Base-by-base conservation (phyloP, 2,888 invertebrate genomes). In the Idaea straminata region DNA sequence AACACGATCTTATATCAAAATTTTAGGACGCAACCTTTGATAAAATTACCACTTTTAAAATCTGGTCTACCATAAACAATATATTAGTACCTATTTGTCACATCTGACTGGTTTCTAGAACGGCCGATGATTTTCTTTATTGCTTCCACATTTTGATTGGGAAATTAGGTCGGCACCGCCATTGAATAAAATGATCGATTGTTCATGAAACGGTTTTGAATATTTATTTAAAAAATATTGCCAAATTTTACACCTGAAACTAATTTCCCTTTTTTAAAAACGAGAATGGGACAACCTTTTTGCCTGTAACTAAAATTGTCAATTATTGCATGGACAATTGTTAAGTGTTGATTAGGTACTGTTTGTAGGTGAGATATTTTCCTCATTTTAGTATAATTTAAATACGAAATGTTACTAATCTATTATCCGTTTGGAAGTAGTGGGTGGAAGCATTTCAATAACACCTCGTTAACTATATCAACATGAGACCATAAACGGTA, bases 401-500 rank as follows among this genome's bases (percentile, higher is more conserved):
- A 15, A 59, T 25, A 34, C 5, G 6, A 58, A 34, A 25, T 15
- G 34, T 15, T 5, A 25, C 6, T 62, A 36, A 47, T 61, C 59
- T 38, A 59, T 62, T 38, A 36, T 65, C n/a, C 71, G 61, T 72
- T 59, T 62, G 63, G 64, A 74, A 73, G 73, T 70, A 66, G 47
- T 47, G 62, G 67, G 71, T 68, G 73, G 74, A 73, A 74, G 77
- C 67, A 67, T 71, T 69, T 70, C 68, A 77, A 76, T 78, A 76
- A 72, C 72, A 71, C 67, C 74, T 77, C 71, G 74, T 79, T 76
- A 77, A 72, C 71, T 70, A 64, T 76, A 73, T 74, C 67, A 74
- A 76, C 73, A 75, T 57, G 64, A 62, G 60, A 64, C 63, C 67
- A 75, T 72, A 75, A 78, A 75, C 67, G 72, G 75, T 76, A 73